Conservation (phyloP, 2,888 invertebrate genomes). For the Sussaba pulchella region DNA sequence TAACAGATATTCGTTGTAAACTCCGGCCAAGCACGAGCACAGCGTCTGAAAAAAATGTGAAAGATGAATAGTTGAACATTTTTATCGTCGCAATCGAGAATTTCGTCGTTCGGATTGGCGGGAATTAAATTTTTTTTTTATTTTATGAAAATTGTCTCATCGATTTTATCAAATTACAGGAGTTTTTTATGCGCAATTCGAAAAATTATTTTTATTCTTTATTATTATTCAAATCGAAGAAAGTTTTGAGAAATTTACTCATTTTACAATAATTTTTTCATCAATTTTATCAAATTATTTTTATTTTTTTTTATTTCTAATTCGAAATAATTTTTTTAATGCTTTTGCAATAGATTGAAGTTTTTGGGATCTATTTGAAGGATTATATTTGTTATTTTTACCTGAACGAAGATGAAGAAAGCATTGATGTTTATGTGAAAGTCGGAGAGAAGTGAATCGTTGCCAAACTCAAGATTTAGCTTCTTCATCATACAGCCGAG, state of each 20-base stretch:
- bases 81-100: constrained; percentile 28
- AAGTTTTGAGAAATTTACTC: no score
- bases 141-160: not conserved
- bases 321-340: no score
- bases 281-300: not conserved
- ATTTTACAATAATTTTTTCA: no score
- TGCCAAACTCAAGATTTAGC: constrained; percentile 87
- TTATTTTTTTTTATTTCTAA: no score
- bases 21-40: constrained; percentile 97
- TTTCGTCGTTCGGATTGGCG: constrained; percentile 8
- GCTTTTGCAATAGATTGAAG: no score
- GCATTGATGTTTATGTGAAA: constrained; percentile 80
- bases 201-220: no score
- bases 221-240: no score
- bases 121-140: not conserved
- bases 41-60: constrained; percentile 89
- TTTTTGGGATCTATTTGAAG: no score
- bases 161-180: no score
- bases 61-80: not conserved
- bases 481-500: constrained; percentile 97
- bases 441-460: constrained; percentile 69
- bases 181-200: no score
- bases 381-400: no score
- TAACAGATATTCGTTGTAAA: constrained; percentile 97
- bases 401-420: constrained; percentile 84